Conservation (phyloP, 2,888 invertebrate species). For the Coelinius sp. region DNA sequence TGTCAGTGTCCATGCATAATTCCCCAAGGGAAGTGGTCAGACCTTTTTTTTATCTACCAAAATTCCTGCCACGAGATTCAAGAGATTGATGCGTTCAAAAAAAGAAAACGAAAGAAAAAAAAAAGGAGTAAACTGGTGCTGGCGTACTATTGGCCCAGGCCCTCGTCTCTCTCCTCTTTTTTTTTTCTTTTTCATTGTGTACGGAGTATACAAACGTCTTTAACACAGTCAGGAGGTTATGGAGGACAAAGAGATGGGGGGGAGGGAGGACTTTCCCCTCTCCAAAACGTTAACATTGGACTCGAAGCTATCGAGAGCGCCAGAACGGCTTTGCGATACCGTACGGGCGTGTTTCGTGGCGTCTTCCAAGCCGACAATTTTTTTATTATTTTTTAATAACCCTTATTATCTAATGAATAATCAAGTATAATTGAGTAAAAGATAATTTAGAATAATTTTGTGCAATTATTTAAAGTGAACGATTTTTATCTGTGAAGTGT, state of each 20-base stretch:
- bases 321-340: slow-evolving; percentile 10
- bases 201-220: not conserved
- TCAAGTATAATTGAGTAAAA: too few species aligned
- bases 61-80: slow-evolving; percentile 11
- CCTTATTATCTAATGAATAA: not conserved
- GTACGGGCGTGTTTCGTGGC: slow-evolving; percentile 29
- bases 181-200: slow-evolving; percentile 9
- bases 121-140: slow-evolving; percentile 6
- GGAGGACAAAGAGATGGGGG: not conserved
- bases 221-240: slow-evolving; percentile 1
- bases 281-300: slow-evolving; percentile 3
- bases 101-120: not conserved
- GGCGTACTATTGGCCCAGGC: not conserved
- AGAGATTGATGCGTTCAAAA: slow-evolving; percentile 20
- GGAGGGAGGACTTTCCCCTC: not conserved
- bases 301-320: slow-evolving; percentile 16
- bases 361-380: slow-evolving; percentile 3
- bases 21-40: not conserved
- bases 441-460: not conserved
- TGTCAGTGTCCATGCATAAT: slow-evolving; percentile 30
- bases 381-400: not conserved
- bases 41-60: not conserved
- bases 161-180: not conserved
- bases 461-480: not conserved
- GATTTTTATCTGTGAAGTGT: not conserved